Evolutionary conservation across 2,888 invertebrate genomes (phyloP).

Genomic region (Mimas tiliae): DNA sequence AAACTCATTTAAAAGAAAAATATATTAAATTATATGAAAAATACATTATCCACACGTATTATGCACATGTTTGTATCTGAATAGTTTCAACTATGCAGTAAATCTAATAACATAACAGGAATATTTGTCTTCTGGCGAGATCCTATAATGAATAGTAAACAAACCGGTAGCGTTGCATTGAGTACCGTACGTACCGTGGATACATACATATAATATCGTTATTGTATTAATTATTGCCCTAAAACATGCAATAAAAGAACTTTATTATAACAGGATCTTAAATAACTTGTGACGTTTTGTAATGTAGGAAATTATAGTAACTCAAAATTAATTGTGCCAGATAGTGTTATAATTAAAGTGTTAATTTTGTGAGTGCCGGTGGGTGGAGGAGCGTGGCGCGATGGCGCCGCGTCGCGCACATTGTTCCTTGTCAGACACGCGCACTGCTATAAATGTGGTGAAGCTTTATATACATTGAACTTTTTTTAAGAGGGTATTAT

Average conservation of each 20-base stretch:
- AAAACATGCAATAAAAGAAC: constrained; percentile 1
- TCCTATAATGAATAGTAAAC: constrained; percentile 82
- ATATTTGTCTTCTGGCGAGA: constrained; percentile 75
- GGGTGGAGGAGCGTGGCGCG: constrained; percentile 32
- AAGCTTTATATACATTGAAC: constrained; percentile 15
- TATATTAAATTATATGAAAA: constrained; percentile 26
- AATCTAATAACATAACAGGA: constrained; percentile 73
- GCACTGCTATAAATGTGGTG: constrained; percentile 5
- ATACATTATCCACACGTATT: constrained; percentile 56
- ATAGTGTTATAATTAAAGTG: constrained; percentile 48
- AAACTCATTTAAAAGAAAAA: not conserved
- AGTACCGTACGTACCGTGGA: not conserved
- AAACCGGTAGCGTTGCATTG: constrained; percentile 57
- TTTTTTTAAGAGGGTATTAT: not conserved
- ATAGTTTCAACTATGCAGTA: constrained; percentile 62
- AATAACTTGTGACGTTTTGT: not conserved
- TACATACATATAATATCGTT: constrained; percentile 55
- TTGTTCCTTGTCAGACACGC: constrained; percentile 10
- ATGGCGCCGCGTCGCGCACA: constrained; percentile 21
- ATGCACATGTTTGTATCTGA: constrained; percentile 49
- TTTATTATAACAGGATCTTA: not conserved
- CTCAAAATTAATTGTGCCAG: constrained; percentile 57
- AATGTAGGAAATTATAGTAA: constrained; percentile 33
- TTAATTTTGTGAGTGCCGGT: constrained; percentile 46
- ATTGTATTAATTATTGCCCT: constrained; percentile 51